A percentile compares a stretch with the other conserved stretches of the same genome.
phyloP scores from a whole-genome alignment of 2,888 invertebrate species.

The Chaetogeoica ovagalla region DNA sequence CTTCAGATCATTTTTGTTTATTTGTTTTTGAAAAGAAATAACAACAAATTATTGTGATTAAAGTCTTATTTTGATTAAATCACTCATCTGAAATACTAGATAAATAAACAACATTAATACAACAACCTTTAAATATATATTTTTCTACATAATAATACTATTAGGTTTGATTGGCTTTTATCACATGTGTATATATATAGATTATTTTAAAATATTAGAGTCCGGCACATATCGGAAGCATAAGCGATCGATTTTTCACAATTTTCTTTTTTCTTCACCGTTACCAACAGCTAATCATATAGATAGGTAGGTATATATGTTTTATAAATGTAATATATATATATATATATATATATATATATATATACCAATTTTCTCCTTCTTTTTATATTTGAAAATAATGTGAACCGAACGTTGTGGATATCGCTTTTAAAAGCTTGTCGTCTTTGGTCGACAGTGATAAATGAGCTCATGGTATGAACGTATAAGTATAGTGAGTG shows the following conservation, averaged over 20 bases:
- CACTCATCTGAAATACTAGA: slow-evolving; percentile 15
- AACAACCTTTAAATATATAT: not conserved
- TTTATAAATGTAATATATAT: not conserved
- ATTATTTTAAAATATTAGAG: not conserved
- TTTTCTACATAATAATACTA: too few species aligned
- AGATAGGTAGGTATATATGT: too few species aligned
- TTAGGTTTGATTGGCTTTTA: too few species aligned
- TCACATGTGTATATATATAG: too few species aligned
- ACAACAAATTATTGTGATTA: slow-evolving; percentile 23
- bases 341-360: slow-evolving; percentile 17
- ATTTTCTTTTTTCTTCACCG: not conserved
- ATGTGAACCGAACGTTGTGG: slow-evolving; percentile 29
- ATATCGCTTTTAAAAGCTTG: slow-evolving; percentile 50
- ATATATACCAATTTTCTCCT: slow-evolving; percentile 13
- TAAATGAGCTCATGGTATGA: slow-evolving; percentile 26
- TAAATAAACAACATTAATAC: not conserved
- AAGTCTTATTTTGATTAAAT: slow-evolving; percentile 29
- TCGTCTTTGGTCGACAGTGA: slow-evolving; percentile 49
- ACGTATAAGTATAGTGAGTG: slow-evolving; percentile 3
- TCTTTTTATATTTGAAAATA: slow-evolving; percentile 46
- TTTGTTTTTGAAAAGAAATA: slow-evolving; percentile 11
- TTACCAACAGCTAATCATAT: not conserved
- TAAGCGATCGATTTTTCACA: slow-evolving; percentile 3
- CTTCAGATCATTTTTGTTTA: not conserved
- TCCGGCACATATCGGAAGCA: not conserved